These are phyloP conservation scores for Phortica magna DNA, from an alignment of 2,888 invertebrate genomes.

Conservation along the genomic window DNA sequence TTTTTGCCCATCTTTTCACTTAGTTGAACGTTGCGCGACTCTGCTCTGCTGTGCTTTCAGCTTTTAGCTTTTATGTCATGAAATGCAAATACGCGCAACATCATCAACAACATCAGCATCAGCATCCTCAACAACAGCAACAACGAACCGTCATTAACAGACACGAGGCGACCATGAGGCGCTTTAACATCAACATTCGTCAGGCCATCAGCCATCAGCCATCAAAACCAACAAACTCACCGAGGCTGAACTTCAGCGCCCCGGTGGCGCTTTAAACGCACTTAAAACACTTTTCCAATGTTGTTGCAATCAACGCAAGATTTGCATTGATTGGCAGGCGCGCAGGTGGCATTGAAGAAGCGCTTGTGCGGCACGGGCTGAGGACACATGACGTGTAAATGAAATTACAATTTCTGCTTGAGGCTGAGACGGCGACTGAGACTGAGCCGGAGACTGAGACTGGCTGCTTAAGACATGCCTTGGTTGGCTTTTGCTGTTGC, in stretches of 20 bases:
- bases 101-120: neutral
- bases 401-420: conserved; percentile 64
- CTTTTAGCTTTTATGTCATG: conserved; percentile 16
- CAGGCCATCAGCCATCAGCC: conserved; percentile 57
- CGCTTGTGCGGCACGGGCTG: neutral
- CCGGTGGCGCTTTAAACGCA: conserved; percentile 26
- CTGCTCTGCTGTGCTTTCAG: neutral
- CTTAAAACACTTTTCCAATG: conserved; percentile 19
- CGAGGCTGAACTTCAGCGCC: neutral
- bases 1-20: neutral
- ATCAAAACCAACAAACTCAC: conserved; percentile 59
- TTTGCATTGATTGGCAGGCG: neutral
- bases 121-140: conserved; percentile 17
- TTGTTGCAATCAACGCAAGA: neutral
- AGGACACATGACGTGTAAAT: conserved; percentile 56
- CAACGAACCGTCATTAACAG: conserved; percentile 49
- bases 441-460: too few relatives aligned
- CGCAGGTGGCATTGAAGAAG: neutral
- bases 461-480: neutral
- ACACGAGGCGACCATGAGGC: neutral
- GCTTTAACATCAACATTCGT: neutral
- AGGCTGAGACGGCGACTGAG: conserved; percentile 34
- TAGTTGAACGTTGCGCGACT: neutral
- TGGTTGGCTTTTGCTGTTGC: neutral
- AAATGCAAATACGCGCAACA: conserved; percentile 26